Evolutionary conservation across 2,113 vertebrate genomes (phyloP), one percentile per base, ranked within the genome.

Genomic region (Dasyornis broadbenti): DNA sequence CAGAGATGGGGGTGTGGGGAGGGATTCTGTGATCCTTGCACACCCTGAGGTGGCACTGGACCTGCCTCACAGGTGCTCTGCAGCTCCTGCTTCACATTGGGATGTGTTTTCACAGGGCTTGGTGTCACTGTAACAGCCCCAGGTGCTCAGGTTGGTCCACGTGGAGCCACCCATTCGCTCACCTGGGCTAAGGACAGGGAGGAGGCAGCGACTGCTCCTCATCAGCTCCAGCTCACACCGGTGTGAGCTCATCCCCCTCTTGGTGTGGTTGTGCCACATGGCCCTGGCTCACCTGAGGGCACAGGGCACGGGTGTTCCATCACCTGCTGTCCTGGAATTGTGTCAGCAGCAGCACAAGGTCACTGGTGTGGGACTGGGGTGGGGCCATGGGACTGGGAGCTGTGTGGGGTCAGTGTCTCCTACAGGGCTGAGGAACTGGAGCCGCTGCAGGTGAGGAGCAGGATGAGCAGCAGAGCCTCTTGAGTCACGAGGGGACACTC

Each of bases 231-330:
- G 11, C 69, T 50, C 66, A 9, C 31, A 3, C 8, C 35, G 9
- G 13, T 1, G 10, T 30, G 76, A 89, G 21, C 28, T 86, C 42
- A 61, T n/a, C 23, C 59, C 1, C 0, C 30, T 9, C 16, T 16
- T 1, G 0, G 8, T 39, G 6, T 0, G 3, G 31, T 4, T 53
- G 52, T 60, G 24, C 70, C 53, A 42, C 47, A 10, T 0, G 0
- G 0, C 3, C 54, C 28, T 0, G 0, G 44, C 7, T 59, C 5
- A 3, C 60, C 60, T 0, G 2, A 35, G 45, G 2, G 11, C 49
- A 3, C 11, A 2, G 33, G 11, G 20, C 53, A 13, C 0, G 2
- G 35, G 1, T 8, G 42, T 15, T 33, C 9, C 4, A 2, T 53
- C 59, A 14, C n/a, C n/a, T 30, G 61, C 69, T 71, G 63, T 10